Evolutionary conservation across 2,113 vertebrate species (phyloP), one percentile per base, ranked within the genome.

Genomic region (Bufo gargarizans): DNA sequence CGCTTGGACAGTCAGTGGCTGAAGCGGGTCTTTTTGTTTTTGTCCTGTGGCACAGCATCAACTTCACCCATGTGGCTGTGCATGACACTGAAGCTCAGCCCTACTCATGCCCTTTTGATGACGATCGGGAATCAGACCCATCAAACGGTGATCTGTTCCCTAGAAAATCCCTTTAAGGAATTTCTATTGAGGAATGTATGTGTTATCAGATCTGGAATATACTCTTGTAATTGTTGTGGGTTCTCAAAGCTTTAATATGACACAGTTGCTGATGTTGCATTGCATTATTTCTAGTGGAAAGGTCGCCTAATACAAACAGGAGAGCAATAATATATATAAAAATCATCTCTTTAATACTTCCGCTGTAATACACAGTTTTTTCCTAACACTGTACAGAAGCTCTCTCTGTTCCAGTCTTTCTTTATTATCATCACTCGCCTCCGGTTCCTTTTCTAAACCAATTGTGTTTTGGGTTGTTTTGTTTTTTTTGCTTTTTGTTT

Each of bases 371-470:
- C 43, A 82, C 63, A 10, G n/a, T 4, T 10, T 47, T 82, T 65
- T 45, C 45, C 19, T 65, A 50, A 56, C 77, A 55, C 17, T 63
- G 58, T 82, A 59, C 22, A 81, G 14, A 61, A 82, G 63, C 17
- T 45, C 65, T 82, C n/a, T 43, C 79, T 49, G 20, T 56, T 22
- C 1, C 13, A 65, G 1, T 82, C 59, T 49, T 3, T 63, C 14
- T 82, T 82, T 82, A 81, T 81, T 81, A 81, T 65, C 6, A 65
- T 0, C 16, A 81, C 58, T 80, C 10, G 80, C 80, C 80, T 63
- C 80, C 1, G 45, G 80, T 63, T 59, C 47, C 65, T 19, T 82
- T 82, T 20, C 59, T 49, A 82, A 82, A 82, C 59, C 45, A 47
- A 82, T 49, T 82, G 33, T 33, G 33, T 33, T 82, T 82, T 10